These are phyloP conservation scores for Perccottus glenii DNA, from an alignment of 2,113 vertebrate genomes.

Conservation along the genomic window DNA sequence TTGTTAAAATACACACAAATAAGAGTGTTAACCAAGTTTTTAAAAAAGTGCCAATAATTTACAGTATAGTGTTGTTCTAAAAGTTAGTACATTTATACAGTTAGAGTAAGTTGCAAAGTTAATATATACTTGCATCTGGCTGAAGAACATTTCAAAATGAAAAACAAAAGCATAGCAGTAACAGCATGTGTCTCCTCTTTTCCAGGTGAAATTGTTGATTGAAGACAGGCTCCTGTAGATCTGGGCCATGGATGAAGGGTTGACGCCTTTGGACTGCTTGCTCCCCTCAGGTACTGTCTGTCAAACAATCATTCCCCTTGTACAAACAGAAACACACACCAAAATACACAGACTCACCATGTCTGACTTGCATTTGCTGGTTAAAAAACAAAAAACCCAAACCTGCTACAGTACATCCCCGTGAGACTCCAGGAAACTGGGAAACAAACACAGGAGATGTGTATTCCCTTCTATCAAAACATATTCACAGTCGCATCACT, in stretches of 20 bases:
- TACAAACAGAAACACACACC: constrained; percentile 4
- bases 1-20: too few relatives aligned
- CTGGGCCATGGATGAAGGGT: constrained; percentile 73
- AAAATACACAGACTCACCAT: constrained; percentile 25
- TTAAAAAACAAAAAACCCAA: background rate
- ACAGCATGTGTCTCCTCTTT: constrained; percentile 35
- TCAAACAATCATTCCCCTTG: constrained; percentile 19
- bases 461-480: constrained; percentile 36
- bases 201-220: constrained; percentile 38
- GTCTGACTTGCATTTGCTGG: background rate
- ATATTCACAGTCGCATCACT: constrained; percentile 30
- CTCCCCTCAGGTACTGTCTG: constrained; percentile 74
- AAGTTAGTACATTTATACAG: background rate
- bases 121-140: background rate
- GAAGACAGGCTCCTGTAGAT: constrained; percentile 39
- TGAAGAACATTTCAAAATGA: background rate
- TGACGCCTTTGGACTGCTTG: constrained; percentile 79
- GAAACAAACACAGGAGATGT: constrained; percentile 9
- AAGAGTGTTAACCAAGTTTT: too few relatives aligned
- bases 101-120: background rate
- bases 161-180: constrained; percentile 7
- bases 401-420: background rate
- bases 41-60: too few relatives aligned
- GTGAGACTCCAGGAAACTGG: background rate
- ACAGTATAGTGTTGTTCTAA: background rate